phyloP scores from a whole-genome alignment of 2,113 vertebrate species.

The Syngnathoides biaculeatus region DNA sequence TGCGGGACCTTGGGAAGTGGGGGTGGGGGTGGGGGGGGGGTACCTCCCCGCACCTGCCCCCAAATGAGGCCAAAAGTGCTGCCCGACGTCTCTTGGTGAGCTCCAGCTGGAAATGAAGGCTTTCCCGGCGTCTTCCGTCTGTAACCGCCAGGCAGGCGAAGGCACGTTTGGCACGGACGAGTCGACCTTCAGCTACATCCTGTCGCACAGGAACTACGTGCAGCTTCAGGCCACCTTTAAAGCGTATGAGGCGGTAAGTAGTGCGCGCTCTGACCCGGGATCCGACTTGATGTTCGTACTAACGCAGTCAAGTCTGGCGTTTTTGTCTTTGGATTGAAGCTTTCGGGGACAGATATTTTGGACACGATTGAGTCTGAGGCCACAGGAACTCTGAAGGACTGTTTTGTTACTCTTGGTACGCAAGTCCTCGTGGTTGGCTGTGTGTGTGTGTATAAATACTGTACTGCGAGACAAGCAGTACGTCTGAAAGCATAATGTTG shows the following conservation, averaged over 20 bases:
- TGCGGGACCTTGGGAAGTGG: no score
- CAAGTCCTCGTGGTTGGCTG: no score
- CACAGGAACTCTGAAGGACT: slow-evolving; percentile 75
- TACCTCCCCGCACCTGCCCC: not conserved
- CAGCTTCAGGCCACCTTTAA: slow-evolving; percentile 80
- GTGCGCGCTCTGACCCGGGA: not conserved
- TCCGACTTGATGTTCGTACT: no score
- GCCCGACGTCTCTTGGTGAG: not conserved
- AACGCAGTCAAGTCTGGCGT: not conserved
- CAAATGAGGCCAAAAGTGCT: not conserved
- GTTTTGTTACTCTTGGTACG: slow-evolving; percentile 74
- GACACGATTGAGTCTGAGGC: slow-evolving; percentile 74
- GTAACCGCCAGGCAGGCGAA: slow-evolving; percentile 69
- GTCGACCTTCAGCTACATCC: slow-evolving; percentile 73
- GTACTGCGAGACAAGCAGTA: no score
- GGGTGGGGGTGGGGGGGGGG: no score
- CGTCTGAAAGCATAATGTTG: not conserved
- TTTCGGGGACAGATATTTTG: slow-evolving; percentile 74
- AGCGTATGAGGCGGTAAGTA: slow-evolving; percentile 69
- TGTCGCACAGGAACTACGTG: slow-evolving; percentile 77
- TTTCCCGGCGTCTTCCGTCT: slow-evolving; percentile 1
- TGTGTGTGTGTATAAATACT: no score
- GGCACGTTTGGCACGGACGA: slow-evolving; percentile 77
- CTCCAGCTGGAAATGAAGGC: not conserved
- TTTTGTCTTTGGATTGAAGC: slow-evolving; percentile 38